These are phyloP conservation scores for Bombyx mandarina DNA, from an alignment of 1,140 invertebrate species.

Conservation along the genomic window DNA sequence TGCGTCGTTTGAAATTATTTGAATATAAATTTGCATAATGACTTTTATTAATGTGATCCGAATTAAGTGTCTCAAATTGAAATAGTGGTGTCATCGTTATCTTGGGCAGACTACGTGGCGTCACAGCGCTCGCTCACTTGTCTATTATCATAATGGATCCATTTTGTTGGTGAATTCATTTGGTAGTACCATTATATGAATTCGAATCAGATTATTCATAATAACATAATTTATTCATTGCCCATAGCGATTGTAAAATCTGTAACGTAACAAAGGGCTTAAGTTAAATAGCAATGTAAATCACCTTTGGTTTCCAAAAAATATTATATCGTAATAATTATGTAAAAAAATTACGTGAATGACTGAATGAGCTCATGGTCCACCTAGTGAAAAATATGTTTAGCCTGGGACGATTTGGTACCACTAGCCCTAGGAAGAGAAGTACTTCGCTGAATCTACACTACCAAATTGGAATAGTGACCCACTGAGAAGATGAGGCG, in stretches of 20 bases:
- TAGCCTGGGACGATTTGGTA: too few species aligned
- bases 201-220: constrained; percentile 10
- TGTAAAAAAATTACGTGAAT: too few species aligned
- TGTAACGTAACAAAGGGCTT: constrained; percentile 7
- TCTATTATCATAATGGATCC: constrained; percentile 15
- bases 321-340: too few species aligned
- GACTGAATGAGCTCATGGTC: too few species aligned
- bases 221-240: constrained; percentile 18
- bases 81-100: constrained; percentile 22
- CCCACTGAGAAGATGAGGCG: too few species aligned
- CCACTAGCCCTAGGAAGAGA: too few species aligned
- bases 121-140: constrained; percentile 19
- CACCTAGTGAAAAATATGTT: too few species aligned
- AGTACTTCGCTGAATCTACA: too few species aligned
- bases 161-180: constrained; percentile 19
- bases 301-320: background rate
- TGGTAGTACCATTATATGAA: constrained; percentile 12
- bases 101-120: constrained; percentile 34
- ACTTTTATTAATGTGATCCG: constrained; percentile 26
- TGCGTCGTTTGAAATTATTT: constrained; percentile 10
- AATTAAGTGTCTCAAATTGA: constrained; percentile 20
- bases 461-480: too few species aligned
- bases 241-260: constrained; percentile 11
- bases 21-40: constrained; percentile 26
- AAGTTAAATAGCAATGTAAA: background rate